Evolutionary conservation across 2,113 vertebrate species (phyloP).

Genomic region (Zingel zingel): DNA sequence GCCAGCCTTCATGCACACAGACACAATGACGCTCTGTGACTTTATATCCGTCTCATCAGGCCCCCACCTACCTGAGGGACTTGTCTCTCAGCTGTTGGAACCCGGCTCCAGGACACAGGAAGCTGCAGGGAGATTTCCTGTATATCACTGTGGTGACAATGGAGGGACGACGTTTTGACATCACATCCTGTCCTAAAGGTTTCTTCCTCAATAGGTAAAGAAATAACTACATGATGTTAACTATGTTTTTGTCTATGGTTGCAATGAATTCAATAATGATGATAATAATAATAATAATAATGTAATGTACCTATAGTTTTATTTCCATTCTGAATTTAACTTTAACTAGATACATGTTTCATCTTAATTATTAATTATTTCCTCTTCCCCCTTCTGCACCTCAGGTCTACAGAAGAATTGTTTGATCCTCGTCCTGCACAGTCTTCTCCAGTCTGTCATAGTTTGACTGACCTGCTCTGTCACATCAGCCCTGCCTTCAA

Average conservation of each 20-base stretch:
- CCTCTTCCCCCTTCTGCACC: neutral
- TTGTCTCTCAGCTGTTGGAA: conserved; percentile 88
- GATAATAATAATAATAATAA: too few species aligned
- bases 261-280: neutral
- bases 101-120: conserved; percentile 87
- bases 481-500: conserved; percentile 85
- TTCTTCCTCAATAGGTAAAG: conserved; percentile 87
- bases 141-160: conserved; percentile 85
- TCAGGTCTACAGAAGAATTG: conserved; percentile 81
- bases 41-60: conserved; percentile 62
- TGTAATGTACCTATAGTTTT: neutral
- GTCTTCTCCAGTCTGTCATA: conserved; percentile 82
- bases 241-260: neutral
- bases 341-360: neutral
- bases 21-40: neutral
- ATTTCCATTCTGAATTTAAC: neutral
- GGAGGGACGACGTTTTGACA: conserved; percentile 84
- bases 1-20: neutral
- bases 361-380: neutral
- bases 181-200: conserved; percentile 87
- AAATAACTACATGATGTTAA: neutral
- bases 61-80: conserved; percentile 79
- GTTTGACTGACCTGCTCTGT: conserved; percentile 84
- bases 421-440: conserved; percentile 84
- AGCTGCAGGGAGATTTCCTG: conserved; percentile 88